Evolutionary conservation across 2,888 invertebrate species (phyloP).

Genomic region (Elegia similella): DNA sequence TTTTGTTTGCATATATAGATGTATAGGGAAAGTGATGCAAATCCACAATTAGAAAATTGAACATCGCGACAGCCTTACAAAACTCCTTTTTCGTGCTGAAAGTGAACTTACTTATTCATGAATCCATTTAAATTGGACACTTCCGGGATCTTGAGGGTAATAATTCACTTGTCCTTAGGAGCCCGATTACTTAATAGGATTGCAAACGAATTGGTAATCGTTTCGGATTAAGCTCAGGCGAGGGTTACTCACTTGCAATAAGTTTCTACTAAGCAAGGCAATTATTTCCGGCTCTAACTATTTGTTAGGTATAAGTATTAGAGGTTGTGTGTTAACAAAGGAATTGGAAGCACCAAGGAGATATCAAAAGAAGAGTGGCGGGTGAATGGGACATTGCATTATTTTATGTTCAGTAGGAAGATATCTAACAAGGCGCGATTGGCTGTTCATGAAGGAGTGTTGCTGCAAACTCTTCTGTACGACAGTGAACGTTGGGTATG

Average conservation of each 20-base stretch:
- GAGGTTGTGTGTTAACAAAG: too few relatives aligned
- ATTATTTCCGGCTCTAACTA: not conserved
- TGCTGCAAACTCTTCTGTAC: too few relatives aligned
- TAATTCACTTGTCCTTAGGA: constrained; percentile 12
- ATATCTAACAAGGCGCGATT: too few relatives aligned
- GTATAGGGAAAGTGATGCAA: not conserved
- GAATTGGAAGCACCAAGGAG: too few relatives aligned
- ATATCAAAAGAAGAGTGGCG: too few relatives aligned
- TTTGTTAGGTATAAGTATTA: too few relatives aligned
- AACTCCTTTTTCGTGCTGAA: constrained; percentile 3
- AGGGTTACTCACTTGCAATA: constrained; percentile 7
- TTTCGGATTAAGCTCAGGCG: not conserved
- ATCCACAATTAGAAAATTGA: not conserved
- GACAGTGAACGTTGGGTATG: too few relatives aligned
- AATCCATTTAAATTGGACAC: constrained; percentile 12
- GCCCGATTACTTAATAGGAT: constrained; percentile 15
- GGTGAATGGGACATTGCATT: too few relatives aligned
- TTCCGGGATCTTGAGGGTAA: constrained; percentile 11
- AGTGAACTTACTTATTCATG: constrained; percentile 17
- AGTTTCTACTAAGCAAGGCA: not conserved
- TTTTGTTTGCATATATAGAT: too few relatives aligned
- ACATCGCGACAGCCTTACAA: not conserved
- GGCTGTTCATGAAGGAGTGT: too few relatives aligned
- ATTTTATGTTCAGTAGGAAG: too few relatives aligned
- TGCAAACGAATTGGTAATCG: constrained; percentile 16